Evolutionary conservation across 2,113 vertebrate genomes (phyloP).

Genomic region (Dicerorhinus sumatrensis): DNA sequence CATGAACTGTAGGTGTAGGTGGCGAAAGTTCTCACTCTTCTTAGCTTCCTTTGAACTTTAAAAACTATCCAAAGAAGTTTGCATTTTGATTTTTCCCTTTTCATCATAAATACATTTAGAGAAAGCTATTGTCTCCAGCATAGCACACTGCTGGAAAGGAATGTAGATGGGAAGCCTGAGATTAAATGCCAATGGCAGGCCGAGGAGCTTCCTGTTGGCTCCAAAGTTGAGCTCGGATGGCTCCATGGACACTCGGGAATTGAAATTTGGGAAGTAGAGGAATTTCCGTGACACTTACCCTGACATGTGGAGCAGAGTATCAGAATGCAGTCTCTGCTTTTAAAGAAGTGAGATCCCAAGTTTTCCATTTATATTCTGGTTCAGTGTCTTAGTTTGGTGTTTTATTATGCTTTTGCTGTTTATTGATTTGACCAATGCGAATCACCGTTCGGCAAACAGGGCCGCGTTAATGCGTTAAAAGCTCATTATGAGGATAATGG

Average conservation of each 20-base stretch:
- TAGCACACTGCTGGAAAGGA: fast-evolving
- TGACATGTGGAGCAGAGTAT: no score
- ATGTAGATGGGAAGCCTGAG: background rate
- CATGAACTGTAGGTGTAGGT: fast-evolving
- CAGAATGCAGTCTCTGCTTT: background rate
- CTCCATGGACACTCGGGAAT: no score
- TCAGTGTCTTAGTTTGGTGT: conserved; percentile 66
- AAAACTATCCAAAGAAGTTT: background rate
- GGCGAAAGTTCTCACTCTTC: background rate
- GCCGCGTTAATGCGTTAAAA: conserved; percentile 84
- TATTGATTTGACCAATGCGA: conserved; percentile 83
- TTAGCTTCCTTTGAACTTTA: background rate
- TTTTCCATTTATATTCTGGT: conserved; percentile 69
- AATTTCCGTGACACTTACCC: background rate
- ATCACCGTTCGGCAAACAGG: conserved; percentile 82
- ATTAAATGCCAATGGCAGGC: fast-evolving
- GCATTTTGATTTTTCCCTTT: background rate
- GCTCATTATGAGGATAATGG: conserved; percentile 89
- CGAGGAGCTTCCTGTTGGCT: background rate
- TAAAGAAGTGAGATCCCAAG: background rate
- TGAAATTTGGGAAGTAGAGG: background rate
- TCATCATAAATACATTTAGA: background rate
- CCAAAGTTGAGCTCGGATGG: background rate
- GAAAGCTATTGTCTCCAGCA: background rate
- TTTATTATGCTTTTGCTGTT: conserved; percentile 67